Conservation (phyloP, 2,113 vertebrate genomes). For the Chlorocebus sabaeus region DNA sequence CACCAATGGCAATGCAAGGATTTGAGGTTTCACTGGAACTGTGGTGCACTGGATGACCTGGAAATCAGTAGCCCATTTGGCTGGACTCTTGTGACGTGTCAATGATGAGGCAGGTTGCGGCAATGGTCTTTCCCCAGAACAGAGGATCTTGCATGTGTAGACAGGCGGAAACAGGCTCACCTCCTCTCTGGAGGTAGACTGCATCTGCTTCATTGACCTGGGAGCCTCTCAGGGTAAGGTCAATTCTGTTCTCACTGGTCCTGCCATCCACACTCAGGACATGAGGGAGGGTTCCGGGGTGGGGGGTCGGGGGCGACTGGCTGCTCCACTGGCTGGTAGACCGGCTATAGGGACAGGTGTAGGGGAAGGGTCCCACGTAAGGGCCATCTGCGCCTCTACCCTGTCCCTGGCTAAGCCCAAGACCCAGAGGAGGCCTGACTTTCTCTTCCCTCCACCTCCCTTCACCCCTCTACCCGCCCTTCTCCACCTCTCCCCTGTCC, state of each 20-base stretch:
- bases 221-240: background rate
- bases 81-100: background rate
- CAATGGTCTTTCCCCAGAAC: background rate
- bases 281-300: fast-evolving
- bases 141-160: background rate
- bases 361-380: background rate
- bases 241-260: background rate
- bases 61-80: background rate
- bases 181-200: background rate
- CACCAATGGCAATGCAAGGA: fast-evolving
- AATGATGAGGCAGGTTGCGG: background rate
- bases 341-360: background rate
- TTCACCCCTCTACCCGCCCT: background rate
- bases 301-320: background rate
- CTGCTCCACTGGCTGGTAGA: background rate
- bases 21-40: background rate
- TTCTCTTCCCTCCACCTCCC: background rate
- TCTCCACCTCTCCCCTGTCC: background rate
- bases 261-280: background rate
- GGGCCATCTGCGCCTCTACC: background rate
- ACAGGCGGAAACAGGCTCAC: background rate
- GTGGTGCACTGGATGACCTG: background rate
- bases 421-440: background rate
- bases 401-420: background rate
- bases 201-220: background rate